phyloP scores from a whole-genome alignment of 2,888 invertebrate genomes.

The Drosophila picticornis region DNA sequence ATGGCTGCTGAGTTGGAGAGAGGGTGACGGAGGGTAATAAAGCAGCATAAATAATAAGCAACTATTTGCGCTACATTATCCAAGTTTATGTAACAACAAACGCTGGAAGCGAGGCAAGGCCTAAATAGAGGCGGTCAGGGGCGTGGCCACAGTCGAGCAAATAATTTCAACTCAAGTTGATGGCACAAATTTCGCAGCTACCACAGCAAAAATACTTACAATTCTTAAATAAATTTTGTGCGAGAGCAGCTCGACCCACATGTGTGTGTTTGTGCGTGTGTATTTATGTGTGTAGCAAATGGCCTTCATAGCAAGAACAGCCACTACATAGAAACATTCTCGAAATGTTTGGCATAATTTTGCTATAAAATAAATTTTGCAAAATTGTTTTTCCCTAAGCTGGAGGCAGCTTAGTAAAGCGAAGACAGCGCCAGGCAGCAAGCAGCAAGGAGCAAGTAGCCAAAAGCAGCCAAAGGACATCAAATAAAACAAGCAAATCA shows the following conservation, averaged over 20 bases:
- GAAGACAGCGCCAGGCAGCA: slow-evolving; percentile 52
- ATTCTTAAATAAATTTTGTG: slow-evolving; percentile 80
- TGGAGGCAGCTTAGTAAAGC: slow-evolving; percentile 71
- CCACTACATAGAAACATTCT: slow-evolving; percentile 78
- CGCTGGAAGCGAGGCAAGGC: not conserved
- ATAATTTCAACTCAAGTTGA: slow-evolving; percentile 78
- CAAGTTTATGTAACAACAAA: slow-evolving; percentile 73
- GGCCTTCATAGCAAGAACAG: slow-evolving; percentile 55
- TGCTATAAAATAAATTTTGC: slow-evolving; percentile 84
- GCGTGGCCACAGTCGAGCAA: slow-evolving; percentile 47
- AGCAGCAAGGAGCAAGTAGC: slow-evolving; percentile 26
- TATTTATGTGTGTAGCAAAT: slow-evolving; percentile 58
- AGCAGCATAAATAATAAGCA: slow-evolving; percentile 79
- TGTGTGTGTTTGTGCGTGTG: slow-evolving; percentile 12
- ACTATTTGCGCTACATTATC: slow-evolving; percentile 81
- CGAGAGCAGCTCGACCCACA: slow-evolving; percentile 34
- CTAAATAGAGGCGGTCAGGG: not conserved
- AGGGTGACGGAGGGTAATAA: slow-evolving; percentile 49
- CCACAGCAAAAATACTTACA: slow-evolving; percentile 74
- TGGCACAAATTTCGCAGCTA: slow-evolving; percentile 69
- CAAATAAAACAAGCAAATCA: slow-evolving; percentile 82
- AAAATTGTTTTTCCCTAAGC: slow-evolving; percentile 82
- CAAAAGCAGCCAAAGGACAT: slow-evolving; percentile 72
- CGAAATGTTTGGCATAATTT: slow-evolving; percentile 84
- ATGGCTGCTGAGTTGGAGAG: not conserved